phyloP scores from a whole-genome alignment of 2,888 invertebrate genomes.

The Pseudanteris insignis region DNA sequence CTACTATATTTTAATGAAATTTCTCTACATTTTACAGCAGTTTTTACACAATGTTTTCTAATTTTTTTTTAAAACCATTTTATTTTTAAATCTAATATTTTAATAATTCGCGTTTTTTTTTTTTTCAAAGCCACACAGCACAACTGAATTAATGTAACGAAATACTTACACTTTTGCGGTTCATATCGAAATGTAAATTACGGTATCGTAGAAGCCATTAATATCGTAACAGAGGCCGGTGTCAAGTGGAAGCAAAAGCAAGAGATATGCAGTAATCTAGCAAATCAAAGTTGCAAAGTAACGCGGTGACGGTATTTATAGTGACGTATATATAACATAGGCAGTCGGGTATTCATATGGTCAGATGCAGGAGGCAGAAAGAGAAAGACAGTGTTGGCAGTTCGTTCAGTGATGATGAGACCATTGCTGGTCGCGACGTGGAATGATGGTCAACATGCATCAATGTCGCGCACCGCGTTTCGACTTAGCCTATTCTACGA shows the following conservation, averaged over 20 bases:
- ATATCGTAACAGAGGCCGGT: constrained; percentile 8
- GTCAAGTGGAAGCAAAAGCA: constrained; percentile 15
- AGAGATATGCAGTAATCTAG: constrained; percentile 25
- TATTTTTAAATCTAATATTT: too few species aligned
- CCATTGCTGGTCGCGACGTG: constrained; percentile 41
- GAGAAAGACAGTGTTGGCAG: constrained; percentile 42
- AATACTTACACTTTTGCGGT: too few species aligned
- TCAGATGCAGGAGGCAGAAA: constrained; percentile 29
- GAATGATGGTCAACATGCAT: constrained; percentile 51
- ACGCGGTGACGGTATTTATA: constrained; percentile 47
- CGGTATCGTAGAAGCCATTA: constrained; percentile 2
- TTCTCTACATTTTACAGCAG: too few species aligned
- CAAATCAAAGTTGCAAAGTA: constrained; percentile 39
- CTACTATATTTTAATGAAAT: too few species aligned
- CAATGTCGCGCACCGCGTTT: constrained; percentile 45
- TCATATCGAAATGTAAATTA: too few species aligned
- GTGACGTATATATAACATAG: constrained; percentile 43
- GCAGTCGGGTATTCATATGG: constrained; percentile 30
- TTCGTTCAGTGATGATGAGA: constrained; percentile 45
- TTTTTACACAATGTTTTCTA: background rate
- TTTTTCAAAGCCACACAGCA: too few species aligned
- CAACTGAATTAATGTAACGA: too few species aligned
- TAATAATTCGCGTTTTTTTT: too few species aligned
- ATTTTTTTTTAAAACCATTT: too few species aligned
- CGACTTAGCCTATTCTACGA: constrained; percentile 32